Evolutionary conservation across 2,888 invertebrate species (phyloP), one percentile per base, ranked within the genome.

Genomic region (Ferdinandea cuprea): DNA sequence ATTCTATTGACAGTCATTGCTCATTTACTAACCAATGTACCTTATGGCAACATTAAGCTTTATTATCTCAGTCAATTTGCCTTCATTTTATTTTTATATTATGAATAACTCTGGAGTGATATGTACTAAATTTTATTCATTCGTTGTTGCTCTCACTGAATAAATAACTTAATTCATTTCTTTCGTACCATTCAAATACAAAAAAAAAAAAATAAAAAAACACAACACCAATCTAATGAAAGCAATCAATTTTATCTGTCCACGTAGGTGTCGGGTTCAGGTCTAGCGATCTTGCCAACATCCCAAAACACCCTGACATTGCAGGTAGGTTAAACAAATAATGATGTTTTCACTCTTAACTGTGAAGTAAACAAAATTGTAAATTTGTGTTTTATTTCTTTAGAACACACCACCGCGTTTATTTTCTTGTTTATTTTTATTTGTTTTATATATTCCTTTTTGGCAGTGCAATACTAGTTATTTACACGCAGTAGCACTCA

Each of bases 251-350:
- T 78, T 84, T 85, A 85, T 81, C 66, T 85, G 72, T 85, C 52
- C 69, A 85, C 85, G 81, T 86, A 87, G 87, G 85, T 86, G 63
- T 78, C 87, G 79, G 86, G 87, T 84, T 85, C 86, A 78, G 86
- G 86, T 85, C 80, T 87, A 85, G 86, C 86, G 76, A 85, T 87
- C 81, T 76, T 87, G 85, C 86, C 86, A 71, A 86, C 86, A 72
- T 85, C 86, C 79, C 87, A 86, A 68, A 86, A 85, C 85, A 81
- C 87, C 77, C 78, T 86, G 58, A 85, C 85, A 56, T 59, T 86
- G 28, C 87, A 87, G 87, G 87, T 87, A 85, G 81, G 86, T 86
- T 40, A 65, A 74, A 63, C 30, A 80, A n/a, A n/a, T n/a, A n/a
- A n/a, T n/a, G 59, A 19, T 63, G 28, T 17, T 32, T 2, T 35